Evolutionary conservation across 2,113 vertebrate genomes (phyloP), one percentile per base, ranked within the genome.

Genomic region (Manacus vitellinus): DNA sequence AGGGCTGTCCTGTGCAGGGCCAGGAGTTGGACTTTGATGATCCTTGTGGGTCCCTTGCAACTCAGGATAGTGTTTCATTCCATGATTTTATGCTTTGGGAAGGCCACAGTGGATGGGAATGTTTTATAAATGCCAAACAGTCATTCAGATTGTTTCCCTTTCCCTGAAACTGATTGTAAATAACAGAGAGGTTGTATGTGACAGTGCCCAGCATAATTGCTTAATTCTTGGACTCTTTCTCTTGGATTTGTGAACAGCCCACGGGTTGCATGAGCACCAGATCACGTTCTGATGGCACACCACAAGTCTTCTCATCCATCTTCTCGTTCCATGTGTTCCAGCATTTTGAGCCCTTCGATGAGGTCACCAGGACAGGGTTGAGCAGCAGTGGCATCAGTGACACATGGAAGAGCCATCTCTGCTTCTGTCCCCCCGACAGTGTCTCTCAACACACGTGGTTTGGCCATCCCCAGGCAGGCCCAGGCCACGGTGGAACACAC

Each of bases 331-430:
- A 0, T 8, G 30, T 5, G 1, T 33, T 27, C 47, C 89, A 65
- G 71, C 39, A 0, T 13, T 41, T 41, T 9, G 19, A 25, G 65
- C 80, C 73, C 44, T 44, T 47, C 8, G 1, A 19, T 8, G 73
- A 63, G 90, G 70, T 61, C 49, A 31, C 49, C 37, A 39, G 14
- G 35, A 5, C 8, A 10, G 20, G 30, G 4, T 2, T 44, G 74
- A 33, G 79, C 13, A 19, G 78, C 35, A 0, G 12, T 0, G 6
- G 4, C 23, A 0, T 12, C 27, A 1, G 37, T 5, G 54, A 12
- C 21, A 18, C 3, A 0, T 3, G 16, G 27, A 63, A 28, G 72
- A 27, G 76, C 88, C 16, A 10, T 2, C 22, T 13, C 68, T 62
- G 61, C 77, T 37, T 12, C 39, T 65, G 75, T 31, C 10, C 47